A percentile compares a stretch with the other conserved stretches of the same genome.
phyloP scores from a whole-genome alignment of 2,797 vertebrate species.

The Carapus acus region DNA sequence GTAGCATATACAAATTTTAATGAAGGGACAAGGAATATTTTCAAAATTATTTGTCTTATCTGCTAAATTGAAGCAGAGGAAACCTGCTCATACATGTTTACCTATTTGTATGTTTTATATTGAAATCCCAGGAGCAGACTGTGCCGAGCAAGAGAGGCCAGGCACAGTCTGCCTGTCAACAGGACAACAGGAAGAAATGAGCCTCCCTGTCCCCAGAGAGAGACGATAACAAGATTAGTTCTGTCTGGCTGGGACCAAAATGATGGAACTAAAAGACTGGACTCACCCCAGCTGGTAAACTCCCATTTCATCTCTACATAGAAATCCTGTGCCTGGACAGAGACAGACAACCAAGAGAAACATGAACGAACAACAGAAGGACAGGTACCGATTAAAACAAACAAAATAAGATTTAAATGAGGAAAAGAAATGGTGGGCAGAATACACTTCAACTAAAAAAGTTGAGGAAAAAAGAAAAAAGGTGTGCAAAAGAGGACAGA shows the following conservation, averaged over 20 bases:
- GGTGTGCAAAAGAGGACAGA: background rate
- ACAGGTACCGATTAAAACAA: background rate
- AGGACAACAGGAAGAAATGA: slow-evolving; percentile 28
- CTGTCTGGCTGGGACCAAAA: slow-evolving; percentile 17
- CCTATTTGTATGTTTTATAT: too few species aligned
- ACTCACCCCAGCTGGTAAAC: slow-evolving; percentile 98
- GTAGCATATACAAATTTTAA: too few species aligned
- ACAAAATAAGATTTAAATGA: slow-evolving; percentile 2
- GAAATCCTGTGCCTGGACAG: slow-evolving; percentile 90
- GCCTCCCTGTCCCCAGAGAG: slow-evolving; percentile 23
- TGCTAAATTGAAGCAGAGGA: too few species aligned
- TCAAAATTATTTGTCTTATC: too few species aligned
- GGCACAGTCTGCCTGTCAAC: slow-evolving; percentile 3
- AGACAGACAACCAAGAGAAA: slow-evolving; percentile 3
- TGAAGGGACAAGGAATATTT: too few species aligned
- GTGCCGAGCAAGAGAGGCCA: too few species aligned
- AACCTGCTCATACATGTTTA: too few species aligned
- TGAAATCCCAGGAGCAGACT: too few species aligned
- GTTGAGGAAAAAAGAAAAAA: slow-evolving; percentile 7
- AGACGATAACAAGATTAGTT: slow-evolving; percentile 35
- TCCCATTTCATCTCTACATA: slow-evolving; percentile 99
- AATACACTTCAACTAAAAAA: slow-evolving; percentile 14
- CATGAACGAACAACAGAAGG: slow-evolving; percentile 13
- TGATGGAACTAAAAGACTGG: slow-evolving; percentile 12
- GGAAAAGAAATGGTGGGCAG: background rate